Base-by-base conservation (phyloP, 1,140 invertebrate species). In the Bombus ignitus region DNA sequence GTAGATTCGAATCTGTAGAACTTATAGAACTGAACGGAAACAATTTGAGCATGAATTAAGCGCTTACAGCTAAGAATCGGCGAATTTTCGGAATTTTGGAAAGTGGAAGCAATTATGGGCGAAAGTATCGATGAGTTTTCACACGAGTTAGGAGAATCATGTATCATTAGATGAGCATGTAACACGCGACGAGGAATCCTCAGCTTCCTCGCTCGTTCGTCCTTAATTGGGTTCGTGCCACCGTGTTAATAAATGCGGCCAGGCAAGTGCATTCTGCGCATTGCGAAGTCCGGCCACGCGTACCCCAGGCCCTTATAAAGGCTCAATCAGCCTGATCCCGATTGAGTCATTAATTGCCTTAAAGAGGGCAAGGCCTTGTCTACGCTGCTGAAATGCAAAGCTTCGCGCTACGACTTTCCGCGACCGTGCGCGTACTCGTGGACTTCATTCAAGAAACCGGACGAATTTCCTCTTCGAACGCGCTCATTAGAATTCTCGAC, bases 241-340 rank as follows among this genome's bases (percentile, higher is more conserved):
- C 53, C 71, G 89, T 87, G 91, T 88, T 92, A 91, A 92, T 92
- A 92, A 92, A 92, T 90, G 85, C 91, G 89, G 75, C 79, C 89
- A 87, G 88, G 91, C 91, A 91, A 91, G 89, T 86, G 87, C 90
- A 92, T 92, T 91, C 90, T 92, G 87, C 87, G 85, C 90, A 92
- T 92, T 91, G 89, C 88, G 9, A 87, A 92, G 91, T 92, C 92
- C 89, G 86, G 90, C 91, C 91, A 92, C 91, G 92, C 87, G 88
- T 90, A 86, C 83, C 68, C 72, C 83, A 83, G 85, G 89, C 89
- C 90, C 92, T 92, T 92, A 91, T 92, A 92, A 92, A 92, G 91
- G 78, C 90, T 92, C 92, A 91, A 91, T 91, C 90, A 89, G 85
- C 86, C 87, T 85, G 90, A 91, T 91, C 90, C 85, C 87, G 90